Evolutionary conservation across 2,113 vertebrate species (phyloP), one percentile per base, ranked within the genome.

Genomic region (Atherinomorus stipes): DNA sequence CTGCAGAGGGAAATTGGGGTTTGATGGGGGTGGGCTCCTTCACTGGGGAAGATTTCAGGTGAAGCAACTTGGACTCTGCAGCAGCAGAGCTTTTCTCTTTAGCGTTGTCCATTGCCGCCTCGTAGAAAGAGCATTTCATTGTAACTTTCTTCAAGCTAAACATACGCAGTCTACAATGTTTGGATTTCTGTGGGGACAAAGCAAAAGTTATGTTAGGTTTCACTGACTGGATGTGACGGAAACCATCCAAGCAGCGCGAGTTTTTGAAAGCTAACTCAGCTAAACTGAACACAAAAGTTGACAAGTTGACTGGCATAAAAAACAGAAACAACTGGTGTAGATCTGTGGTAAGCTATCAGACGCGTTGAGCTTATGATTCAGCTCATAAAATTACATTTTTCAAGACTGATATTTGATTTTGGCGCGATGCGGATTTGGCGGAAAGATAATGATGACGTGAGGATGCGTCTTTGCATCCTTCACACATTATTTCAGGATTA

Each of bases 371-470:
- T 28, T 15, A 1, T 6, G 25, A 13, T 3, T 9, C 40, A 40
- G 7, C 8, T 11, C 1, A 3, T 38, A 11, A 15, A 2, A 7
- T 25, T 10, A 18, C n/a, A n/a, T n/a, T 18, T 71, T 56, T 7
- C 8, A 1, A 53, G 57, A 12, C 10, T 57, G 70, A 70, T 12
- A 26, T 2, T 28, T 0, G 10, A 19, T 40, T 88, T 89, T 91
- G 88, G 88, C 89, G 88, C 82, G 84, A 70, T 19, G 44, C 2
- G 42, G 45, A 81, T 44, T 84, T 87, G 86, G 88, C 88, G 85
- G 72, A 91, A 83, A 70, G 12, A 1, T 1, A 42, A 51, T 15
- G 34, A 60, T 64, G 66, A 75, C 74, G 78, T 44, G 26, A 44
- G 23, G 16, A 23, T 12, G 11, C 12, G 2, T 2, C 12, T 11